These are phyloP conservation scores for Diadumene lineata DNA, from an alignment of 92 coral and sea anemone genomes.

Conservation along the genomic window DNA sequence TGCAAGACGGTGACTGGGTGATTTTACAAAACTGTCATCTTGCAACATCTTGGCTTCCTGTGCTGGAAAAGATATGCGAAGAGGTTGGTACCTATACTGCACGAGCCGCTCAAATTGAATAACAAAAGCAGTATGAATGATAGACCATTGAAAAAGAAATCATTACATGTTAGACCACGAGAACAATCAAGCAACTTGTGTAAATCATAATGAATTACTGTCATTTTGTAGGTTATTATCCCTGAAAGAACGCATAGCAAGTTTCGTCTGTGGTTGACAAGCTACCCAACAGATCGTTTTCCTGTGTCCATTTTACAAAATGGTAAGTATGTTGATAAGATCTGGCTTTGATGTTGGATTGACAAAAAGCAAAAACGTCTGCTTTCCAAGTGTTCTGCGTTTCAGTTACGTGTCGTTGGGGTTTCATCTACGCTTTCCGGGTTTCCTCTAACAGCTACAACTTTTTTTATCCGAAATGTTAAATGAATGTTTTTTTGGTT, in stretches of 20 bases:
- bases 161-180: too few relatives aligned
- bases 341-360: background rate
- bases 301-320: constrained; percentile 96
- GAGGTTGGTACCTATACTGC: constrained; percentile 80
- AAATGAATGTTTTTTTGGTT: background rate
- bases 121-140: too few relatives aligned
- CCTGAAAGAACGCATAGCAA: constrained; percentile 89
- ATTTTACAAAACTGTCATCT: constrained; percentile 95
- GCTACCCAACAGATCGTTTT: constrained; percentile 91
- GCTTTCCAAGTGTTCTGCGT: too few relatives aligned
- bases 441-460: too few relatives aligned
- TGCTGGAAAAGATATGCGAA: constrained; percentile 92
- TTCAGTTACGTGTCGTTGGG: too few relatives aligned
- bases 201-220: background rate
- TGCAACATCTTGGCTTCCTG: constrained; percentile 95
- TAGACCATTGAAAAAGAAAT: too few relatives aligned
- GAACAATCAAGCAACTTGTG: too few relatives aligned
- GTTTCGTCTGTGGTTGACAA: constrained; percentile 93
- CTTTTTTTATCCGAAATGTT: too few relatives aligned
- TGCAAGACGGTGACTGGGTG: constrained; percentile 90
- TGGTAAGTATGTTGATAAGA: constrained; percentile 53
- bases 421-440: too few relatives aligned
- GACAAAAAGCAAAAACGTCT: background rate
- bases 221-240: constrained; percentile 58
- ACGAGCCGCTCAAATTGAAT: too few relatives aligned